These are phyloP conservation scores for Cheirogaleus medius DNA, from an alignment of 2,113 vertebrate genomes.

Conservation along the genomic window DNA sequence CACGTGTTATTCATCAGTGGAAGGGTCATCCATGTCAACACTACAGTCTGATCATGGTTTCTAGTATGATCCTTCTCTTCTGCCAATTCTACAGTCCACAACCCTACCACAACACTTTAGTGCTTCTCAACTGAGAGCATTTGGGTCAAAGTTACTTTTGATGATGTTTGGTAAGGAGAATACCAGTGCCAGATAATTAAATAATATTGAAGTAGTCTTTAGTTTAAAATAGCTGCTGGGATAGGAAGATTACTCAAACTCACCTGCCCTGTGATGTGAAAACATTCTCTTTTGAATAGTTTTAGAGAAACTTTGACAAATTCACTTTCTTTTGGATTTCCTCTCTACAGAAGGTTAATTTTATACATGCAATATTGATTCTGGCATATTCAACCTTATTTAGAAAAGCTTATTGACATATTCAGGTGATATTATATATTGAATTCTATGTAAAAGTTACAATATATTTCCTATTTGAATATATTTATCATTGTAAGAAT, in stretches of 20 bases:
- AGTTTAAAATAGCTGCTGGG: neutral
- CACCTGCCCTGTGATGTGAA: neutral
- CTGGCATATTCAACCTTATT: neutral
- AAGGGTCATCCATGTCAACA: neutral
- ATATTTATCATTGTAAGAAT: neutral
- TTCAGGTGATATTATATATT: neutral
- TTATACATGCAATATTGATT: neutral
- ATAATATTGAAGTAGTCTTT: neutral
- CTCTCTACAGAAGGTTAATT: neutral
- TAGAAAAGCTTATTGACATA: neutral
- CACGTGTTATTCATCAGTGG: neutral
- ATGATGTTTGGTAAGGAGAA: neutral
- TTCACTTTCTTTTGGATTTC: constrained; percentile 2
- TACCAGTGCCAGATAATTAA: neutral
- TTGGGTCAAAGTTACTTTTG: constrained; percentile 21
- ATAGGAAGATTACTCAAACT: neutral
- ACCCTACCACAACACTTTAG: neutral
- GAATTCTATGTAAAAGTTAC: neutral
- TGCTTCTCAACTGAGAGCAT: neutral
- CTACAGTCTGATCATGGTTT: neutral
- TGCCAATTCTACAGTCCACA: neutral
- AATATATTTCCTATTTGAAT: neutral
- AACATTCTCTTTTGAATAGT: neutral
- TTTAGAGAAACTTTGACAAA: neutral
- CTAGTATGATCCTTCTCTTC: neutral